Base-by-base conservation (phyloP, 2,113 vertebrate genomes). In the Poecile atricapillus region DNA sequence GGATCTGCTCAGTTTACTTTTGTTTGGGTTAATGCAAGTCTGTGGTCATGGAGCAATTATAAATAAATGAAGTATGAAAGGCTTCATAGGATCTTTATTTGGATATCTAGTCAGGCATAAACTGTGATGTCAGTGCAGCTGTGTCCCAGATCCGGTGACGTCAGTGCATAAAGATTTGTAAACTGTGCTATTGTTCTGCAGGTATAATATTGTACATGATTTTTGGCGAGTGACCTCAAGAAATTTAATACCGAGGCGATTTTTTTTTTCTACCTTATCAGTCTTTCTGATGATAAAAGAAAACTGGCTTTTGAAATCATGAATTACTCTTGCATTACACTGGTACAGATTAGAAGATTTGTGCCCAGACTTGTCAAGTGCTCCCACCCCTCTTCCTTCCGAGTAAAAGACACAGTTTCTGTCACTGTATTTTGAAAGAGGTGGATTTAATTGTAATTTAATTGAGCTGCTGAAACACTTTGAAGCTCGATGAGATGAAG, bases 11-110 rank as follows among this genome's bases (percentile, higher is more conserved):
- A 55, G 7, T 63, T 55, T 70, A 4, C 86, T 90, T 94, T 50
- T 94, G 91, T 91, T 87, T 81, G 77, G 80, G 22, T 89, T 91
- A 93, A 56, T 53, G 50, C 41, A 68, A 83, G 62, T 68, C 82
- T 12, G 22, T 0, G 5, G 87, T 78, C 81, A 75, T 47, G 37
- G 53, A 41, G 39, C 49, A 78, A 60, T 70, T 58, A 87, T 69
- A 91, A 81, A 90, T 55, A 93, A 92, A 86, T 74, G 91, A 93
- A 55, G 44, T 58, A 91, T 71, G 89, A 87, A 90, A 92, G 52
- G 60, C 68, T 87, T 91, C 73, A 59, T 15, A 84, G 64, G 89
- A 52, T 67, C 80, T 92, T 87, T 92, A 60, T 91, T 71, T 89
- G 64, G 83, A 21, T 73, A 78, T 96, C 89, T 60, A 78, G 76